Evolutionary conservation across 2,113 vertebrate species (phyloP), one percentile per base, ranked within the genome.

Genomic region (Pyrgilauda ruficollis): DNA sequence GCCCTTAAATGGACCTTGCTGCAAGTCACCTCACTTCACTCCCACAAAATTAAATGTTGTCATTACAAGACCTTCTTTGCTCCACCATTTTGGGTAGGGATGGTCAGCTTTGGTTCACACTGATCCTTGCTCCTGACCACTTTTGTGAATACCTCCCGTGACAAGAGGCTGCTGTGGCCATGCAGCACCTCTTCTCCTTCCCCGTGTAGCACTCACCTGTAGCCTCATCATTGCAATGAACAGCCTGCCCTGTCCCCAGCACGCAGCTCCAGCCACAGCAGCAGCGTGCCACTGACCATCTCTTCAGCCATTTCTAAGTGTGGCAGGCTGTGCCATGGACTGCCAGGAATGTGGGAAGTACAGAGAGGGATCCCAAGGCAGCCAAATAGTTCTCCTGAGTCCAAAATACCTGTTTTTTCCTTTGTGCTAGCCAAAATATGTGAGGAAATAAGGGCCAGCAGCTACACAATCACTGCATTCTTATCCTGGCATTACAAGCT

Each of bases 71-170:
- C 33, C 16, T 28, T 31, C 50, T 78, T 74, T 62, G 47, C 18
- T 81, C 39, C 67, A 28, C 37, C 31, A 14, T 44, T 76, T 88
- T 1, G 1, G 62, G 9, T 12, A 62, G 41, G 39, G 64, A 52
- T 2, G 1, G 5, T 37, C 0, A 0, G 17, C 46, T 82, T 47
- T 28, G 70, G 12, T 16, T 74, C 2, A 0, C n/a, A 26, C 4
- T 15, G 39, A 41, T 33, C 52, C 41, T 53, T 30, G 11, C 9
- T 35, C 27, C 67, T 28, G 21, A 31, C 47, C 47, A 9, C 7
- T 15, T 23, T 28, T 44, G n/a, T 4, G 24, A 50, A 23, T 3
- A 1, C 5, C 31, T 64, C 37, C 35, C 74, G 16, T 11, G 50
- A 50, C 33, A 21, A 75, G 44, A 35, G 69, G 37, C 37, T 7